These are phyloP conservation scores for Agrotis ipsilon DNA, from an alignment of 2,888 invertebrate genomes.

Conservation along the genomic window DNA sequence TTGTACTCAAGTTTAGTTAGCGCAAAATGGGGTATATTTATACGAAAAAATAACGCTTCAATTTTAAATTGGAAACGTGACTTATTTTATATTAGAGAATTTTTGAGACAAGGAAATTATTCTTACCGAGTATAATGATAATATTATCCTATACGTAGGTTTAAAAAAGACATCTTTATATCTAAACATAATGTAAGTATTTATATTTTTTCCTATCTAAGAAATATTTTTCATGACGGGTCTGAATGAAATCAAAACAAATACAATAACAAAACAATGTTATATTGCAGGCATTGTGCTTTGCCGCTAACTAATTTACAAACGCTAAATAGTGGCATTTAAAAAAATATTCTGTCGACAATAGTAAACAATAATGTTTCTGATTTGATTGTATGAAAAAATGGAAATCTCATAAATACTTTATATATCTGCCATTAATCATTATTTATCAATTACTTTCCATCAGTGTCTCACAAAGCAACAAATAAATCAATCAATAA, in stretches of 20 bases:
- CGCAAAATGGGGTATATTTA: conserved; percentile 6
- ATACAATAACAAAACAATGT: too few relatives aligned
- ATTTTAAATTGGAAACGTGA: conserved; percentile 50
- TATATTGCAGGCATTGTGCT: neutral
- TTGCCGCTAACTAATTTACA: neutral
- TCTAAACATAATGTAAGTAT: too few relatives aligned
- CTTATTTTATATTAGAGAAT: conserved; percentile 29
- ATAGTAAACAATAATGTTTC: neutral
- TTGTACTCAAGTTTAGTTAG: conserved; percentile 18
- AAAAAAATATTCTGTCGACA: neutral
- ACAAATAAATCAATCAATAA: neutral
- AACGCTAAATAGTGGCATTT: neutral
- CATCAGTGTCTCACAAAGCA: neutral
- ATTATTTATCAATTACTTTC: neutral
- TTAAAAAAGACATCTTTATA: too few relatives aligned
- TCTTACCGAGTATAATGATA: neutral
- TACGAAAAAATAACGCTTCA: conserved; percentile 20
- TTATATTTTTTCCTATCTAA: too few relatives aligned
- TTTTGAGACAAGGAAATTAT: conserved; percentile 1
- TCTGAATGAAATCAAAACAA: too few relatives aligned
- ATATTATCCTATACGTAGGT: too few relatives aligned
- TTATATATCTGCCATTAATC: neutral
- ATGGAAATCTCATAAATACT: neutral
- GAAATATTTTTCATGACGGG: too few relatives aligned
- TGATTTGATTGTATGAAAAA: neutral